Percentiles rank a stretch among this genome's conserved stretches.
Conservation (phyloP, 2,113 vertebrate genomes). For the Neotoma lepida region DNA sequence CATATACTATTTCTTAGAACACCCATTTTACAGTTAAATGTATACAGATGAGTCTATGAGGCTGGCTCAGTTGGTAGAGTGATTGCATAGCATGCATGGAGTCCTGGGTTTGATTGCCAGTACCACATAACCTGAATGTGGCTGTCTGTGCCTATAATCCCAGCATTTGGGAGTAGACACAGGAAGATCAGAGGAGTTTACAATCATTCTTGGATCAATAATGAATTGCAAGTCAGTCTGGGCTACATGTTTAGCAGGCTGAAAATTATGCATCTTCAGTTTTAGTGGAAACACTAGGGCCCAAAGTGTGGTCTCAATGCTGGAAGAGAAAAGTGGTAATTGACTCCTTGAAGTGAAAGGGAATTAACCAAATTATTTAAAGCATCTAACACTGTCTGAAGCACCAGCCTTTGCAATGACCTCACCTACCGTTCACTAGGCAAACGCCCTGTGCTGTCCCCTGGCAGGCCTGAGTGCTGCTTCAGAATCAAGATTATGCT, state of each 20-base stretch:
- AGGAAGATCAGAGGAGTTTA: not conserved
- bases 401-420: not conserved
- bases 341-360: not conserved
- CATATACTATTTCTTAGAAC: not conserved
- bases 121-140: no score
- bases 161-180: not conserved
- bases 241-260: not conserved
- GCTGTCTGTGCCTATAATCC: no score
- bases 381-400: not conserved
- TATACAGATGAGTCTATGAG: not conserved
- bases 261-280: not conserved
- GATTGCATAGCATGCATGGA: not conserved
- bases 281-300: not conserved
- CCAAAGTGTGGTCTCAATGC: not conserved
- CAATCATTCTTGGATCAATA: not conserved
- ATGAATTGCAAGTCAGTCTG: not conserved
- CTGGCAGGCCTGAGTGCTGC: not conserved
- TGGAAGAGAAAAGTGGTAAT: not conserved
- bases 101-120: no score
- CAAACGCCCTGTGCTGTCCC: not conserved
- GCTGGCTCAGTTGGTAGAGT: not conserved
- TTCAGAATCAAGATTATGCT: not conserved
- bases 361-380: constrained; percentile 14
- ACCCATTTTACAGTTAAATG: not conserved
- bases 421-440: not conserved